Percentiles rank a stretch among this genome's conserved stretches.
phyloP scores from a whole-genome alignment of 2,797 vertebrate species.

The Bufotes viridis region DNA sequence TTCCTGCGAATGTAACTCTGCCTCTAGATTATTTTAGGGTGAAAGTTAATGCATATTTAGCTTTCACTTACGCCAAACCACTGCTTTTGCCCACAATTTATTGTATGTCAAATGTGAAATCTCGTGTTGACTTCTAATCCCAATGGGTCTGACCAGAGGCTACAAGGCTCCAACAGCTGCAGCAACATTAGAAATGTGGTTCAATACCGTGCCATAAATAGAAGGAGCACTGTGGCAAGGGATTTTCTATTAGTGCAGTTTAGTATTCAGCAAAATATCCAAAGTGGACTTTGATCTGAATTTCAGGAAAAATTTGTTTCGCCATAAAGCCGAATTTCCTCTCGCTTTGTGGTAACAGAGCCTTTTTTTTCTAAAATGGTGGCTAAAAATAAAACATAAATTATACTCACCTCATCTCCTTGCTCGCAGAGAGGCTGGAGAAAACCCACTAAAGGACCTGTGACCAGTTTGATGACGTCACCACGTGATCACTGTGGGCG shows the following conservation, averaged over 20 bases:
- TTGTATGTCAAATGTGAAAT: constrained; percentile 20
- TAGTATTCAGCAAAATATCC: no score
- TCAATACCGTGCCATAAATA: constrained; percentile 27
- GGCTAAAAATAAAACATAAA: no score
- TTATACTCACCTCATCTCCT: no score
- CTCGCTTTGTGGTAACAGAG: no score
- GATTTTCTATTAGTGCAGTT: background rate
- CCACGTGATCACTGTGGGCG: no score
- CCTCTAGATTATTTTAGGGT: background rate
- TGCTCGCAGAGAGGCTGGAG: no score
- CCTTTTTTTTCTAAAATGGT: no score
- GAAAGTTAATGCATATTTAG: background rate
- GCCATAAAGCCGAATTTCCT: no score
- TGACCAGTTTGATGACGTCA: no score
- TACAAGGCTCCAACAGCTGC: background rate
- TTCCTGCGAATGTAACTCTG: background rate
- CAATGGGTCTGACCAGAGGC: constrained; percentile 2
- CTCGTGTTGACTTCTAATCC: constrained; percentile 4
- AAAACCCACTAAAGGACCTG: no score
- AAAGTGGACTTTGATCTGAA: no score
- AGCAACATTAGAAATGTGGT: constrained; percentile 14
- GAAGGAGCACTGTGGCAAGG: background rate
- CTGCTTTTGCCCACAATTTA: background rate
- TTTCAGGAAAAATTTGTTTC: no score
- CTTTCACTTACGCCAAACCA: background rate